Conservation (phyloP, 2,888 invertebrate species). For the Eumacrocentrus americanus region DNA sequence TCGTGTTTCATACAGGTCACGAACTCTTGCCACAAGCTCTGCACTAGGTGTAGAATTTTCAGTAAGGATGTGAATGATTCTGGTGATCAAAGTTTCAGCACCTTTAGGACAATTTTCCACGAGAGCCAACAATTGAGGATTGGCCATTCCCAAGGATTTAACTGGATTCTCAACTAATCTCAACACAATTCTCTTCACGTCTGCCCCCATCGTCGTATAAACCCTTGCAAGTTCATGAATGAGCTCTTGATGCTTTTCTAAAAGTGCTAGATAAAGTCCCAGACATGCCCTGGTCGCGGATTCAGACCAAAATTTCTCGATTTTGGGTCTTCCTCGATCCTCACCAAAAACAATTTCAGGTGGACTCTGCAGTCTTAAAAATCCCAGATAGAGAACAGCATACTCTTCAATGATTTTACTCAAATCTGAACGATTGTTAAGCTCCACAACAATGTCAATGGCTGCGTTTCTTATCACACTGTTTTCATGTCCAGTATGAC, state of each 20-base stretch:
- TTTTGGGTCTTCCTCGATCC: slow-evolving; percentile 67
- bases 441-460: slow-evolving; percentile 72
- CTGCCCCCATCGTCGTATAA: slow-evolving; percentile 83
- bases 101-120: slow-evolving; percentile 95
- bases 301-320: slow-evolving; percentile 78
- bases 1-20: slow-evolving; percentile 89
- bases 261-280: slow-evolving; percentile 79
- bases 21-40: slow-evolving; percentile 85
- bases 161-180: slow-evolving; percentile 76
- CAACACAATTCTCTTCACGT: slow-evolving; percentile 89
- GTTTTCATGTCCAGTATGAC: slow-evolving; percentile 69
- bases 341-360: slow-evolving; percentile 75
- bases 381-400: slow-evolving; percentile 71
- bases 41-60: slow-evolving; percentile 85
- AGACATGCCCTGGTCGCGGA: slow-evolving; percentile 86
- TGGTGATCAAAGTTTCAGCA: slow-evolving; percentile 91
- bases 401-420: slow-evolving; percentile 76
- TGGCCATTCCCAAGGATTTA: slow-evolving; percentile 80
- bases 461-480: slow-evolving; percentile 72
- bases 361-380: slow-evolving; percentile 70
- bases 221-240: slow-evolving; percentile 80
- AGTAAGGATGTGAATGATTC: slow-evolving; percentile 93
- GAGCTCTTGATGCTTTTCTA: slow-evolving; percentile 81
- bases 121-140: slow-evolving; percentile 76
- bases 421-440: slow-evolving; percentile 74